Evolutionary conservation across 2,888 invertebrate genomes (phyloP).

Genomic region (Myathropa florea): DNA sequence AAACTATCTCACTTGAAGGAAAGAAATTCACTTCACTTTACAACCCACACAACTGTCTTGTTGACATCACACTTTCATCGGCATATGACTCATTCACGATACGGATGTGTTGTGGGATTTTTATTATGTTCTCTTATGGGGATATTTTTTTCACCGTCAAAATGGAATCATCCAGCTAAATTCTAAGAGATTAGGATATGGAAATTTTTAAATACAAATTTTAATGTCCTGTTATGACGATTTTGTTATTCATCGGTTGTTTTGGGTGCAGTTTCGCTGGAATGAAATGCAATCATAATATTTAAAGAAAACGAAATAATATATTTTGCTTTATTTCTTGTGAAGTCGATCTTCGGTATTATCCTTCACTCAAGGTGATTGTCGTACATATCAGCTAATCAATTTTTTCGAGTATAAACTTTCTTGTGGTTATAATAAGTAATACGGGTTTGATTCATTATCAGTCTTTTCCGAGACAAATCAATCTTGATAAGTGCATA

Average conservation of each 20-base stretch:
- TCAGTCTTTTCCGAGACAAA: too few relatives aligned
- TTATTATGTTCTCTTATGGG: not conserved
- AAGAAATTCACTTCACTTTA: not conserved
- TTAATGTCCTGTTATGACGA: not conserved
- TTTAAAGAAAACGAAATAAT: too few relatives aligned
- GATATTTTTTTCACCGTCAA: not conserved
- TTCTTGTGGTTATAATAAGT: too few relatives aligned
- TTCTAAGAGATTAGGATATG: not conserved
- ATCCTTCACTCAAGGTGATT: too few relatives aligned
- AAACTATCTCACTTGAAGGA: not conserved
- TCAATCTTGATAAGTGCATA: too few relatives aligned
- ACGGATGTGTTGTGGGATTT: constrained; percentile 46
- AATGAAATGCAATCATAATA: not conserved
- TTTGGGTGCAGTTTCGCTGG: not conserved
- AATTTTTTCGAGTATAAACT: too few relatives aligned
- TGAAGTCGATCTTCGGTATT: too few relatives aligned
- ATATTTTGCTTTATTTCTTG: too few relatives aligned
- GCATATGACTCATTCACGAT: constrained; percentile 60
- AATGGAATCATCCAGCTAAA: constrained; percentile 31
- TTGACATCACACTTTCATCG: constrained; percentile 35
- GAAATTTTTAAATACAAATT: not conserved
- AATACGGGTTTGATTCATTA: too few relatives aligned
- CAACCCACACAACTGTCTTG: not conserved
- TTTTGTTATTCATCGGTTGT: not conserved
- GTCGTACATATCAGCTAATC: too few relatives aligned